A percentile compares a stretch with the other conserved stretches of the same genome.
phyloP scores from a whole-genome alignment of 2,113 vertebrate species.

The Lagopus muta region DNA sequence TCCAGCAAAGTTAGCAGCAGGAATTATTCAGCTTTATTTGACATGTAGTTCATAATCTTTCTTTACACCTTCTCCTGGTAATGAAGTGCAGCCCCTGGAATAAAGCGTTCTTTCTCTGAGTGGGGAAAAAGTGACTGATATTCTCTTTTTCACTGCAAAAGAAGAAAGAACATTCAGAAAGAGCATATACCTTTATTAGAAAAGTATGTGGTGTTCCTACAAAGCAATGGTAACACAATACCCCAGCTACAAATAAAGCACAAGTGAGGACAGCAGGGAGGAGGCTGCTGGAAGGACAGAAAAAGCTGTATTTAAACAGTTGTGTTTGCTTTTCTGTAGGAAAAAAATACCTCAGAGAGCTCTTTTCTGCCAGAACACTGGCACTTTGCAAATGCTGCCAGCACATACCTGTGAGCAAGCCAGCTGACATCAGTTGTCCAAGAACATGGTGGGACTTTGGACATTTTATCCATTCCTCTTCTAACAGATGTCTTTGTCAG shows the following conservation, averaged over 20 bases:
- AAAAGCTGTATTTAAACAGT: conserved; percentile 54
- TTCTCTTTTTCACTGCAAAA: too few species aligned
- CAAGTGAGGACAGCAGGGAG: neutral
- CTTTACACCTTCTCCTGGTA: conserved; percentile 5
- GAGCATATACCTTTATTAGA: neutral
- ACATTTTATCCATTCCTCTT: conserved; percentile 15
- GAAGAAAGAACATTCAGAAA: neutral
- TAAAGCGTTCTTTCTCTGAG: neutral
- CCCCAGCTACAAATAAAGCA: neutral
- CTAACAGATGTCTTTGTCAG: conserved; percentile 24
- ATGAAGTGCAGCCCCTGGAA: neutral
- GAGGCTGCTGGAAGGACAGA: conserved; percentile 5
- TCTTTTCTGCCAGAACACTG: conserved; percentile 38
- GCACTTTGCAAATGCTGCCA: conserved; percentile 33
- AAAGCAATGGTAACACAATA: neutral
- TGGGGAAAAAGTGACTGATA: too few species aligned
- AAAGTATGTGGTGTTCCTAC: neutral
- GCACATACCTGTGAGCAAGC: neutral
- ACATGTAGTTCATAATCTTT: neutral
- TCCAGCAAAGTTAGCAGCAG: conserved; percentile 1
- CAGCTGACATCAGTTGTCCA: conserved; percentile 56
- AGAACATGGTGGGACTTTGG: neutral
- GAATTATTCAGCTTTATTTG: conserved; percentile 23
- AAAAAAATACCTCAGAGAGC: neutral
- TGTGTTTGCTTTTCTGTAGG: conserved; percentile 34